phyloP scores from a whole-genome alignment of 2,888 invertebrate genomes.

The Nymphalis c-album region DNA sequence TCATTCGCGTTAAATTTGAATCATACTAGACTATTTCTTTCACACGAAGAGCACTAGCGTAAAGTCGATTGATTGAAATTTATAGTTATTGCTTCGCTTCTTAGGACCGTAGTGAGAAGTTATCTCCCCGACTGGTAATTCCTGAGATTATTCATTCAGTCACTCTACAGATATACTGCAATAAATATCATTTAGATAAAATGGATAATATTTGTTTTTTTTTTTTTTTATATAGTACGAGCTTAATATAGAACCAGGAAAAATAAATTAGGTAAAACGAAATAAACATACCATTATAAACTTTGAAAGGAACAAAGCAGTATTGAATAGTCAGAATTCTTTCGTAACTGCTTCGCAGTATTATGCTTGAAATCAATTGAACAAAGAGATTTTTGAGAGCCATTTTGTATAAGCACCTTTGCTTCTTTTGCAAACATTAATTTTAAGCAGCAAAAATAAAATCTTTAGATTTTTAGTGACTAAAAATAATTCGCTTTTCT shows the following conservation, averaged over 20 bases:
- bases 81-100: too few species aligned
- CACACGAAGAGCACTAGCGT: too few species aligned
- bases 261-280: background rate
- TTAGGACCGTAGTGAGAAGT: too few species aligned
- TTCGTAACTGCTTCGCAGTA: slow-evolving; percentile 36
- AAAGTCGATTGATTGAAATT: too few species aligned
- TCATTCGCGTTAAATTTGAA: too few species aligned
- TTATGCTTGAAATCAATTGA: slow-evolving; percentile 40
- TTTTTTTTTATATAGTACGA: background rate
- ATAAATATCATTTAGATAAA: too few species aligned
- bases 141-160: too few species aligned
- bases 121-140: too few species aligned
- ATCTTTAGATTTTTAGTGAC: background rate
- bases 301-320: background rate
- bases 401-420: slow-evolving; percentile 51
- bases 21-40: too few species aligned
- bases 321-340: slow-evolving; percentile 25
- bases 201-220: too few species aligned
- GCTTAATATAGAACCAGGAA: background rate
- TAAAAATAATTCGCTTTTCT: too few species aligned
- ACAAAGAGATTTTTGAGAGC: slow-evolving; percentile 55
- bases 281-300: background rate
- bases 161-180: too few species aligned
- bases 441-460: background rate
- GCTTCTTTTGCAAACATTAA: slow-evolving; percentile 22